Evolutionary conservation across 2,113 vertebrate species (phyloP).

Genomic region (Ptychochromis oligacanthus): DNA sequence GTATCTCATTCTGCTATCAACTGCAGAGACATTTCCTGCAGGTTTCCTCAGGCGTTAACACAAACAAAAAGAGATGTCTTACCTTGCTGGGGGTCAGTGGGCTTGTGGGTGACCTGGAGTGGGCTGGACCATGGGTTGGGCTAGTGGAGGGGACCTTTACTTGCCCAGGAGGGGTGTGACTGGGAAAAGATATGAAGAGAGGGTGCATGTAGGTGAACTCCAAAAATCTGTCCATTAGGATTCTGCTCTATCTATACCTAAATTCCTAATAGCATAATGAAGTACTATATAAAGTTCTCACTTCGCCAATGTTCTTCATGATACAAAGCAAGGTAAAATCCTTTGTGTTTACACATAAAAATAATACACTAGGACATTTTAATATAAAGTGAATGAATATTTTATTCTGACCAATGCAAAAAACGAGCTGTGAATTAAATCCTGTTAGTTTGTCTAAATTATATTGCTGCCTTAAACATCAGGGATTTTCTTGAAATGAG

Average conservation of each 20-base stretch:
- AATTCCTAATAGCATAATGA: background rate
- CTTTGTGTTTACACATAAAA: no score
- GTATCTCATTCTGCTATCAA: background rate
- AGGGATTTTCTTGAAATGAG: no score
- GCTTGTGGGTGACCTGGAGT: slow-evolving; percentile 15
- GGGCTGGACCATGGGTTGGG: slow-evolving; percentile 16
- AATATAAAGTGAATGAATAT: no score
- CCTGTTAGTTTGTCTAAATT: no score
- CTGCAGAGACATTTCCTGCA: background rate
- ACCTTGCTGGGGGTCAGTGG: slow-evolving; percentile 61
- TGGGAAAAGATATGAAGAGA: slow-evolving; percentile 33
- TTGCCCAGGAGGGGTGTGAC: slow-evolving; percentile 51
- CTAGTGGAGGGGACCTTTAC: slow-evolving; percentile 18
- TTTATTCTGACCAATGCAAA: no score
- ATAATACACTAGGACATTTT: no score
- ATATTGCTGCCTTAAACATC: no score
- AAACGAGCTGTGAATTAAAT: no score
- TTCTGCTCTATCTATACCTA: background rate
- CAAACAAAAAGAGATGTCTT: slow-evolving; percentile 24
- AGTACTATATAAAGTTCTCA: background rate
- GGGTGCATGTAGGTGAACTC: background rate
- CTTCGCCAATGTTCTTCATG: background rate
- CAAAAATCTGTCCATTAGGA: slow-evolving; percentile 2
- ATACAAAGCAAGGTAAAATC: background rate
- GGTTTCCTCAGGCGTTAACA: background rate